A percentile compares a stretch with the other conserved stretches of the same genome.
Conservation (phyloP, 1,140 invertebrate species). For the Zaprionus nigranus region DNA sequence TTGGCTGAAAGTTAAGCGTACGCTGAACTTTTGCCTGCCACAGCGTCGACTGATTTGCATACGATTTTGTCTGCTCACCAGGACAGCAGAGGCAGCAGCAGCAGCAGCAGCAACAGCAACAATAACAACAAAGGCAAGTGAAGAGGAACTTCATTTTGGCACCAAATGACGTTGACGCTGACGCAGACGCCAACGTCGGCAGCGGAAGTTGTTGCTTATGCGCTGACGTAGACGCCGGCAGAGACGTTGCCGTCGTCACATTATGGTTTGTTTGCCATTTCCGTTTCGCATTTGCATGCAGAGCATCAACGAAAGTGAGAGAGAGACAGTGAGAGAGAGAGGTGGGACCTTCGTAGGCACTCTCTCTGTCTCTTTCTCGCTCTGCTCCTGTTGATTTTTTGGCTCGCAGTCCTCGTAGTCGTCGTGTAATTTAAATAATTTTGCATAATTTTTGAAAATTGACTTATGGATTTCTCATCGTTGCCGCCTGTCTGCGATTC, state of each 20-base stretch:
- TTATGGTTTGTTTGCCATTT: constrained; percentile 83
- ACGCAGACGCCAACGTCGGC: constrained; percentile 32
- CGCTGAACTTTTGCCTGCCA: constrained; percentile 79
- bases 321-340: constrained; percentile 10
- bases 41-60: constrained; percentile 73
- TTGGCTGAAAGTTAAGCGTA: constrained; percentile 75
- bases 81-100: constrained; percentile 35
- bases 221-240: constrained; percentile 38
- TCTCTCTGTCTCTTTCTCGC: constrained; percentile 19
- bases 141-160: constrained; percentile 61
- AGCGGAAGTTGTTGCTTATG: constrained; percentile 71
- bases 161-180: constrained; percentile 60
- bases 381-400: constrained; percentile 68
- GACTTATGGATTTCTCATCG: constrained; percentile 80
- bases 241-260: constrained; percentile 67
- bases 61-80: constrained; percentile 74
- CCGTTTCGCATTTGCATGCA: constrained; percentile 79
- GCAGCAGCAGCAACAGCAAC: constrained; percentile 5
- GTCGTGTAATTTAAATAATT: constrained; percentile 83
- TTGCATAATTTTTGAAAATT: constrained; percentile 84
- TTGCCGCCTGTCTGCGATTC: constrained; percentile 56
- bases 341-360: not conserved
- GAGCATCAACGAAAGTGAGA: constrained; percentile 28
- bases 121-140: constrained; percentile 9
- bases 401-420: constrained; percentile 45